A percentile compares a stretch with the other conserved stretches of the same genome.
Evolutionary conservation across 2,797 vertebrate genomes (phyloP).

Genomic region (Discoglossus pictus): DNA sequence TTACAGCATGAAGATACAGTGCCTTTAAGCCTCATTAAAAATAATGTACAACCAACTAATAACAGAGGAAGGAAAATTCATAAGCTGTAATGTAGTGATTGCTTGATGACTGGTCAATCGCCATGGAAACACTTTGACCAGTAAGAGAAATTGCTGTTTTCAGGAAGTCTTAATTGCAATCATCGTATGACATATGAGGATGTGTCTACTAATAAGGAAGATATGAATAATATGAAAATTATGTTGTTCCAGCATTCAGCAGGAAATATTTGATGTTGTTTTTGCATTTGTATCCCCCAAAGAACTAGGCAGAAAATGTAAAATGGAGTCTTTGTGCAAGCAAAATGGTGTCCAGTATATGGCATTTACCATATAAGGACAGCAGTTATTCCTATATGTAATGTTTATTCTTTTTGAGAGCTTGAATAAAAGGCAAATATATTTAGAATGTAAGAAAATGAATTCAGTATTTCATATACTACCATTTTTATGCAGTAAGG

Average conservation of each 20-base stretch:
- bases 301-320: too few relatives aligned
- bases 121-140: constrained; percentile 49
- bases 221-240: constrained; percentile 22
- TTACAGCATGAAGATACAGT: too few relatives aligned
- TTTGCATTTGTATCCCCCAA: too few relatives aligned
- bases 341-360: too few relatives aligned
- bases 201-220: constrained; percentile 26
- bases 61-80: constrained; percentile 6
- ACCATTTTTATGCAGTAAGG: too few relatives aligned
- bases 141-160: constrained; percentile 34
- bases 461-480: too few relatives aligned
- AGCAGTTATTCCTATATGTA: too few relatives aligned
- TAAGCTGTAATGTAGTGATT: constrained; percentile 42
- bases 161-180: constrained; percentile 31
- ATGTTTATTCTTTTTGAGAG: too few relatives aligned
- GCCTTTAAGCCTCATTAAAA: constrained; percentile 10
- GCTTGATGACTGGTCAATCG: constrained; percentile 32
- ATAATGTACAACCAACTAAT: constrained; percentile 5
- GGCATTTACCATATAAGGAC: too few relatives aligned
- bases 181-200: constrained; percentile 31
- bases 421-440: too few relatives aligned
- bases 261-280: neutral
- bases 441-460: too few relatives aligned
- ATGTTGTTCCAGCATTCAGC: constrained; percentile 19
- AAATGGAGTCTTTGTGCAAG: too few relatives aligned